Evolutionary conservation across 2,797 vertebrate genomes (phyloP), one percentile per base, ranked within the genome.

Genomic region (Gallinago solitaria): DNA sequence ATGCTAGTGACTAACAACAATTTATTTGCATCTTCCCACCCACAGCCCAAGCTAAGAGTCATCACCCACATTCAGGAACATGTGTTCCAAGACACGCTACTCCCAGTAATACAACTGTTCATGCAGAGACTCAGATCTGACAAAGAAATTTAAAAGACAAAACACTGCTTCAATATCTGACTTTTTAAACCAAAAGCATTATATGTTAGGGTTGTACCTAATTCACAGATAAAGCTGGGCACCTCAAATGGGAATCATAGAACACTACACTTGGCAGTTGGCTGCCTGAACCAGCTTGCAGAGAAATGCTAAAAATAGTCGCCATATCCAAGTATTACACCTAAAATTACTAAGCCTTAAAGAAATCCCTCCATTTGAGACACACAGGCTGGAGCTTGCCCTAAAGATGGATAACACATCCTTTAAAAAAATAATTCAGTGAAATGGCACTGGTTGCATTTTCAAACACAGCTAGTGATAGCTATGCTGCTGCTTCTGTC

Each of bases 131-230:
- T 2, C 19, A 48, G 24, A 39, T 15, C 16, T 41, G 11, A 28
- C 15, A 70, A 30, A 25, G 9, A 50, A 45, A 51, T 28, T 8
- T 39, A 37, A 37, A 74, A 75, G 51, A n/a, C 24, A 41, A 32
- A 51, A 30, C 8, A 37, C 5, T 35, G 13, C 16, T 78, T 43
- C 39, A 3, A 8, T 30, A 9, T 8, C 20, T 35, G 32, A 60
- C 18, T 16, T 74, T 47, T 63, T 14, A 43, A 60, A 16, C 3
- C 5, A 1, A 64, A 78, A 75, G 4, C 2, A 1, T 19, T 35
- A 20, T 54, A 28, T 3, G 0, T 2, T 35, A 51, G 5, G 1
- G 4, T 57, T 75, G 14, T 39, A 21, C 17, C 15, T 51, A 39
- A 53, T 5, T 43, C 21, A 70, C 43, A 81, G 32, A 35, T 10